Evolutionary conservation across 2,113 vertebrate species (phyloP), one percentile per base, ranked within the genome.

Genomic region (Pao palembangensis): DNA sequence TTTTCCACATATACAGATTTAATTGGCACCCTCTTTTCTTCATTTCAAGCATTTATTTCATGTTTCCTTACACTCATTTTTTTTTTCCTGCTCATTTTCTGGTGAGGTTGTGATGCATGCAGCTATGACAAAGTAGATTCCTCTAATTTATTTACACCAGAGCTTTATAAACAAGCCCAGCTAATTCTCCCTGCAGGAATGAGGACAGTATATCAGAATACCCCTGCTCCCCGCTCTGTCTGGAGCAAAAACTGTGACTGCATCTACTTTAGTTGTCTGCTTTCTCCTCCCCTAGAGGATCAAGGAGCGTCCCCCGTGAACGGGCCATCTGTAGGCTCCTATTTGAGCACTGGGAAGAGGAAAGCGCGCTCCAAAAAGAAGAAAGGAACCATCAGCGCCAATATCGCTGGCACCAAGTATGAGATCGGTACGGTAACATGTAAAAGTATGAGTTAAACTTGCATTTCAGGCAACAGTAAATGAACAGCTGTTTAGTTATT

Each of bases 351-450:
- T 19, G 93, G 91, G 72, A 95, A 93, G 87, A 93, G 93, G 81
- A 97, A 96, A 90, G 90, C 90, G 60, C 92, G 87, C 80, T 91
- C 90, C 83, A 98, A 98, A 90, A 98, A 94, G 88, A 96, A 98
- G 83, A 94, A 95, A 82, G 93, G 92, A 69, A 75, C 81, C 21
- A 98, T 98, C 86, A 92, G 92, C 16, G 93, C 94, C 67, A 99
- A 98, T 58, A 90, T 98, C 0, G 86, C 92, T 44, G 95, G 95
- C 83, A 98, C 95, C 66, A 99, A 99, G 91, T 99, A 98, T 78
- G 96, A 98, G 88, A 98, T 99, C 19, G 96, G 96, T 99, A 95
- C 12, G 54, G 43, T 20, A 38, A 44, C 17, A 2, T 46, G 1
- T 12, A 23, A 61, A 2, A 34, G 19, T 6, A n/a, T 1, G 18